Evolutionary conservation across 2,113 vertebrate species (phyloP).

Genomic region (Takifugu flavidus): DNA sequence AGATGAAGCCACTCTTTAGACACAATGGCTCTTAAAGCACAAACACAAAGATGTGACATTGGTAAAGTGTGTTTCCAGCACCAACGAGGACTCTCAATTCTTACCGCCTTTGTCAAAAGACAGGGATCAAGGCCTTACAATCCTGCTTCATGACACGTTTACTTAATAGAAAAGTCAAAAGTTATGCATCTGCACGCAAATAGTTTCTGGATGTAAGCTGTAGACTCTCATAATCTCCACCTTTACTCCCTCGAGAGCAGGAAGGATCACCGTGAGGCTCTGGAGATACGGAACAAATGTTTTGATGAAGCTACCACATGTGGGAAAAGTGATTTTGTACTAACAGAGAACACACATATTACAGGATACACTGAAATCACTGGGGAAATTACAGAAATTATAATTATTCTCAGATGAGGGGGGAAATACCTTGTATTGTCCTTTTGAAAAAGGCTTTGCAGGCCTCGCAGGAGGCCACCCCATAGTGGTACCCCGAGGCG

Average conservation of each 20-base stretch:
- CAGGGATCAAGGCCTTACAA: too few species aligned
- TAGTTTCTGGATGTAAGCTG: conserved; percentile 41
- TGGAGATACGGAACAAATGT: neutral
- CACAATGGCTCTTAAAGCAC: too few species aligned
- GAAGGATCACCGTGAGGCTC: neutral
- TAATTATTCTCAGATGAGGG: conserved; percentile 8
- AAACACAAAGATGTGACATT: too few species aligned
- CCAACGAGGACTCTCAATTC: neutral
- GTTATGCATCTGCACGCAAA: too few species aligned
- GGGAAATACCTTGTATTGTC: conserved; percentile 94
- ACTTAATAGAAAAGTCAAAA: too few species aligned
- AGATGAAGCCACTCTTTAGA: too few species aligned
- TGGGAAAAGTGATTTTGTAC: too few species aligned
- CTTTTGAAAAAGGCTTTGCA: conserved; percentile 99
- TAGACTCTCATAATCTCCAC: conserved; percentile 41
- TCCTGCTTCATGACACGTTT: too few species aligned
- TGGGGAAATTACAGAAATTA: conserved; percentile 11
- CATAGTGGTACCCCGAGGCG: conserved; percentile 97
- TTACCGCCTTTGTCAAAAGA: conserved; percentile 8
- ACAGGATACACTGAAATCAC: neutral
- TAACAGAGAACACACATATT: too few species aligned
- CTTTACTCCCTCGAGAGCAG: conserved; percentile 27
- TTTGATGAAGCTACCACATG: neutral
- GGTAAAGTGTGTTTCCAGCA: too few species aligned
- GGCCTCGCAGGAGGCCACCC: conserved; percentile 97